Conservation (phyloP, 2,797 vertebrate species). For the Hippoglossus hippoglossus region DNA sequence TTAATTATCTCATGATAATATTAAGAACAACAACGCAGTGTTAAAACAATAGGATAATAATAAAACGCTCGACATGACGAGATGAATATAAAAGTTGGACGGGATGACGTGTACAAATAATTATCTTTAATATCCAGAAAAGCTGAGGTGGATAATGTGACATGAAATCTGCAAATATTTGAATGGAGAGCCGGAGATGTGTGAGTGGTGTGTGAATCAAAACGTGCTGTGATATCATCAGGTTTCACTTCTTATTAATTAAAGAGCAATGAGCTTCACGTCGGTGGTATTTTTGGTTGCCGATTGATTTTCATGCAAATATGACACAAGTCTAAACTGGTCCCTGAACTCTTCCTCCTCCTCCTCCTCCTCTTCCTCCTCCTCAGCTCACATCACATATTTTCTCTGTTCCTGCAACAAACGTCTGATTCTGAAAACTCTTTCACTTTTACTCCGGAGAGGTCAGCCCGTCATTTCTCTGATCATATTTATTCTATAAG, state of each 20-base stretch:
- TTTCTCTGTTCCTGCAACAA: constrained; percentile 22
- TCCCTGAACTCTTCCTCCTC: constrained; percentile 5
- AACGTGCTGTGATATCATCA: neutral
- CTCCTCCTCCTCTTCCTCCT: constrained; percentile 4
- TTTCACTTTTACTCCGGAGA: neutral
- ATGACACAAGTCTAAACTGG: constrained; percentile 24
- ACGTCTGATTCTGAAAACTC: neutral
- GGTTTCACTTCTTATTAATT: neutral
- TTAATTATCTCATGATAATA: constrained; percentile 4
- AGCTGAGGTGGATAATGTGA: neutral
- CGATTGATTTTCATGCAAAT: constrained; percentile 36
- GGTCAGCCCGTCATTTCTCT: neutral
- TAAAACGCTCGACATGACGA: neutral
- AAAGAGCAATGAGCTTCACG: neutral
- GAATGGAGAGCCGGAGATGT: neutral
- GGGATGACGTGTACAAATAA: constrained; percentile 5
- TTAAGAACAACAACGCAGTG: neutral
- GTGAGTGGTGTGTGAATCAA: neutral
- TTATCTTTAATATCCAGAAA: constrained; percentile 10
- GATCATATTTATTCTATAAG: neutral
- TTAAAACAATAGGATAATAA: neutral
- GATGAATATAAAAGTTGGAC: neutral
- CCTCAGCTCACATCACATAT: constrained; percentile 26
- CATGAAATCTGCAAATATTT: constrained; percentile 1
- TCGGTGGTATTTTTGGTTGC: neutral